Base-by-base conservation (phyloP, 2,888 invertebrate genomes). In the Nemoura dubitans region DNA sequence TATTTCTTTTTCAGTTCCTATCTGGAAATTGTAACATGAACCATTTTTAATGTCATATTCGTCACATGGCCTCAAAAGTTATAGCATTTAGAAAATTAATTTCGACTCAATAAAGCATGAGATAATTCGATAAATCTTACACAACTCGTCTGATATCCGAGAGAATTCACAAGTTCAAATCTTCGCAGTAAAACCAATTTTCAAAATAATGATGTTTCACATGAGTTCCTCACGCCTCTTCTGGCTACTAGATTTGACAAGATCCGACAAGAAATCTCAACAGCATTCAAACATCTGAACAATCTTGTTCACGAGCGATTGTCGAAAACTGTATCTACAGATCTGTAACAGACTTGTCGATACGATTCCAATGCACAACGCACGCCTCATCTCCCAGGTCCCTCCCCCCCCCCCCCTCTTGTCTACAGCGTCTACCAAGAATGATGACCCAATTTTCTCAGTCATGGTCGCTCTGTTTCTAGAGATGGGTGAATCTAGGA, bases 371-470 rank as follows among this genome's bases (percentile, higher is more conserved):
- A 43, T 26, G 83, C 36, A n/a, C 42, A 42, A 83, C 30, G 27
- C 42, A 36, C 36, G 43, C 29, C 30, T 25, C 83, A 43, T 83
- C 83, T 42, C 36, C 21, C 36, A 78, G 82, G 14, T 83, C 83
- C 42, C 16, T 29, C 36, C 36, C 21, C 36, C 5, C 30, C 0
- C 42, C 83, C 42, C 16, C 81, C 36, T 10, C 42, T 78, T 78
- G 83, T 36, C 26, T 36, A 5, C 76, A 27, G 29, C 77, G 27
- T 77, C 7, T 28, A 76, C n/a, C 21, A 77, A 81, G 86, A 85
- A 43, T 85, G 86, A 84, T 85, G 84, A 59, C 86, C 86, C 86
- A 86, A 85, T 86, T 86, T 85, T 86, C 84, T 84, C 84, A 84
- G 84, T 84, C 84, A 86, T 85, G 86, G 86, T 86, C 83, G 42